Conservation (phyloP, 2,888 invertebrate genomes). For the Lampropteryx suffumata region DNA sequence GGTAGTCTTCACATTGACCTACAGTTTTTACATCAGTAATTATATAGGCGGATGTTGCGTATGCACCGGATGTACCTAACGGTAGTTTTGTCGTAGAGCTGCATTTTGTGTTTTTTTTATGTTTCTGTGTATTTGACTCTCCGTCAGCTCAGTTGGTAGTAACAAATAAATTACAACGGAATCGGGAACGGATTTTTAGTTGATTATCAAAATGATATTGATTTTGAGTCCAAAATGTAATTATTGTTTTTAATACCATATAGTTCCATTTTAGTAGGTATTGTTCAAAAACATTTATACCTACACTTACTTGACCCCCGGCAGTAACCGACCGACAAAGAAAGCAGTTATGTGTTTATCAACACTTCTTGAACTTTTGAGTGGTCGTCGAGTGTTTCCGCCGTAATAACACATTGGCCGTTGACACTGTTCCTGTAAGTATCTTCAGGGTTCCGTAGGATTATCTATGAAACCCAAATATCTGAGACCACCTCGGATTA, state of each 20-base stretch:
- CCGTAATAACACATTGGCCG: constrained; percentile 14
- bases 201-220: too few relatives aligned
- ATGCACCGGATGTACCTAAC: constrained; percentile 6
- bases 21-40: constrained; percentile 10
- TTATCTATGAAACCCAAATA: background rate
- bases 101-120: background rate
- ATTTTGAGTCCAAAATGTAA: too few relatives aligned
- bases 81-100: background rate
- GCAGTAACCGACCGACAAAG: constrained; percentile 16
- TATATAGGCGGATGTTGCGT: constrained; percentile 12
- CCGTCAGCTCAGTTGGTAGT: too few relatives aligned
- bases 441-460: constrained; percentile 2
- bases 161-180: too few relatives aligned
- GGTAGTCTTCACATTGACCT: constrained; percentile 13
- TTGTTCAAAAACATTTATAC: too few relatives aligned
- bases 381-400: constrained; percentile 20
- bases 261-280: too few relatives aligned
- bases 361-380: constrained; percentile 12
- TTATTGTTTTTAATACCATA: too few relatives aligned
- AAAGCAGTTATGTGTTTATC: constrained; percentile 20
- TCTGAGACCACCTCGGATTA: too few relatives aligned
- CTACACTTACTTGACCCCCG: constrained; percentile 8
- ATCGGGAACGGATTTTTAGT: too few relatives aligned
- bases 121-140: background rate
- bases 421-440: constrained; percentile 19